Evolutionary conservation across 1,140 invertebrate species (phyloP).

Genomic region (Anastatus disparis): DNA sequence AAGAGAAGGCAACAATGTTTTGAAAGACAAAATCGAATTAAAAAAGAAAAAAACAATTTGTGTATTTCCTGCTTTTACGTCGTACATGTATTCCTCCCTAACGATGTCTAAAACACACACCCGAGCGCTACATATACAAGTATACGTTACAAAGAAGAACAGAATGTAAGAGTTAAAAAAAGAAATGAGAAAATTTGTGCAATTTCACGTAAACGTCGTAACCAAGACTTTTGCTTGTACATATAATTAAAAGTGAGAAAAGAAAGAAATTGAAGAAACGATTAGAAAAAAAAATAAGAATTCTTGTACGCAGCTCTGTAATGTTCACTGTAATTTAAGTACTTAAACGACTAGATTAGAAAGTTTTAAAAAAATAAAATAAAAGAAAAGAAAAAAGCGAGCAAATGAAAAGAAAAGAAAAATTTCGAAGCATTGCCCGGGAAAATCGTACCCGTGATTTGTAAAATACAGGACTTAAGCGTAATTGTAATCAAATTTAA

Average conservation of each 20-base stretch:
- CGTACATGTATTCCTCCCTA: no score
- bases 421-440: background rate
- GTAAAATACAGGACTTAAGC: constrained; percentile 53
- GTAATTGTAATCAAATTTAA: constrained; percentile 53
- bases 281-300: constrained; percentile 1
- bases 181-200: no score
- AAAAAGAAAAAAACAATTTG: no score
- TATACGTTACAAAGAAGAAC: no score
- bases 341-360: constrained; percentile 26
- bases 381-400: background rate
- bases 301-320: constrained; percentile 18
- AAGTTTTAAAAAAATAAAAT: background rate
- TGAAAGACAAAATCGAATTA: no score
- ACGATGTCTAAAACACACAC: no score
- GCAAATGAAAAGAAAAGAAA: background rate
- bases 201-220: no score
- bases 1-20: background rate
- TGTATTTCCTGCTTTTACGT: no score
- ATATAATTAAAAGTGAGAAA: constrained; percentile 14
- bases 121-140: no score
- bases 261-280: no score
- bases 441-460: constrained; percentile 39
- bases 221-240: constrained; percentile 30
- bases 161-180: no score
- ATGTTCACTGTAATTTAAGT: constrained; percentile 41